A percentile compares a stretch with the other conserved stretches of the same genome.
Evolutionary conservation across 2,113 vertebrate species (phyloP).

Genomic region (Misgurnus anguillicaudatus): DNA sequence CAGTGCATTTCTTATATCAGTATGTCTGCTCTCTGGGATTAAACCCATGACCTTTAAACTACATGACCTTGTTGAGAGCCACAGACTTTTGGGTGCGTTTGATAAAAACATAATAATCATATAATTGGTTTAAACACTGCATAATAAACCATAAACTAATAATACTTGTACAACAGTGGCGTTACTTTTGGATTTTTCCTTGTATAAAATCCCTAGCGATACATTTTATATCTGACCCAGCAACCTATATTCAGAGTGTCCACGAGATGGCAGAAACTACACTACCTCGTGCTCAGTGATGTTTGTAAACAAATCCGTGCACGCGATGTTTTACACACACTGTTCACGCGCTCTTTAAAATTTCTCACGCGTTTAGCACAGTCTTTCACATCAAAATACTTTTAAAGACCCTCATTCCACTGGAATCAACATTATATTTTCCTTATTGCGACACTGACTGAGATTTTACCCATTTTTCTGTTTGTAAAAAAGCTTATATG

Average conservation of each 20-base stretch:
- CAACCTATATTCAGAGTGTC: constrained; percentile 34
- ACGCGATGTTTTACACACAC: constrained; percentile 24
- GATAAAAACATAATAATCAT: background rate
- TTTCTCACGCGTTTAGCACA: background rate
- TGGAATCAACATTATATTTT: constrained; percentile 24
- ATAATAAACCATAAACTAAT: background rate
- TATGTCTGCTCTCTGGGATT: too few relatives aligned
- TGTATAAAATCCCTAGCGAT: background rate
- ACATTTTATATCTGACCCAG: constrained; percentile 12
- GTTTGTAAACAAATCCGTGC: constrained; percentile 79
- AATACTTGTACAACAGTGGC: too few relatives aligned
- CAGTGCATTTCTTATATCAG: too few relatives aligned
- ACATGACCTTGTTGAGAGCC: too few relatives aligned
- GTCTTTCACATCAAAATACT: background rate
- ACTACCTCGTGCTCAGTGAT: constrained; percentile 49
- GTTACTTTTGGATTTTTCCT: background rate
- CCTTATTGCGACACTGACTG: constrained; percentile 31
- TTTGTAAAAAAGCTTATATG: constrained; percentile 3
- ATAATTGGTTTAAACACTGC: background rate
- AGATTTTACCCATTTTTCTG: constrained; percentile 28
- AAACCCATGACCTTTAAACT: too few relatives aligned
- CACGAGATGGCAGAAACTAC: constrained; percentile 54
- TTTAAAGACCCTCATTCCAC: background rate
- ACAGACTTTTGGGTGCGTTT: too few relatives aligned
- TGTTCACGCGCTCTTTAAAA: constrained; percentile 14